Evolutionary conservation across 2,113 vertebrate genomes (phyloP), one percentile per base, ranked within the genome.

Genomic region (Callaeas wilsoni): DNA sequence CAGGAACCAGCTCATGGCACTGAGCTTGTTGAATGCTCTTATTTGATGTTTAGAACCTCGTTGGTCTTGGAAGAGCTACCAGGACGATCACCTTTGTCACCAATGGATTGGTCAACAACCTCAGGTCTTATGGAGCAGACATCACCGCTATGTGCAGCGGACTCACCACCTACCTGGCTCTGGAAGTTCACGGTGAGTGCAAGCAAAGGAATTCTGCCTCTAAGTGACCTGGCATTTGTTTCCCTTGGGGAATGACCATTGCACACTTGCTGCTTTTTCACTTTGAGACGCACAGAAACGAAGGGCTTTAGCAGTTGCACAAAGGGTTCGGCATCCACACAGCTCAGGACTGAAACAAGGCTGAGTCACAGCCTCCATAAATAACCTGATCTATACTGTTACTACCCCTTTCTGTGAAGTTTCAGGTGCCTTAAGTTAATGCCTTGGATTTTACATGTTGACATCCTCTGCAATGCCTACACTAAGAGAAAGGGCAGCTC

Each of bases 251-350:
- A 17, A 32, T 26, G 41, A 30, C 4, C 4, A 29, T 10, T 2
- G 57, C 21, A 56, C 7, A 18, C 10, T 7, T 18, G 30, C n/a
- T 63, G 49, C 30, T 49, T 5, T 27, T 71, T 9, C 11, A 22
- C 14, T 3, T 32, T 4, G 21, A 64, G 6, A 14, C 0, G 1
- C 5, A 30, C 9, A 56, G 23, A 69, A 19, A 62, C 10, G 25
- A 32, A 32, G 20, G 35, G 8, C 20, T 26, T 22, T 26, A 37
- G 35, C 13, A 7, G 4, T 3, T 70, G 35, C 6, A 21, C 12
- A 35, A 35, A 56, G 14, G 6, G 4, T 32, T 49, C 1, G 0
- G 7, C 7, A 32, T 19, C 18, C 37, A 21, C 3, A 2, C 10
- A 50, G 32, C 1, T 35, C 35, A 33, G 50, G 26, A 44, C 22